phyloP scores from a whole-genome alignment of 2,888 invertebrate species.

The Gortyna flavago region DNA sequence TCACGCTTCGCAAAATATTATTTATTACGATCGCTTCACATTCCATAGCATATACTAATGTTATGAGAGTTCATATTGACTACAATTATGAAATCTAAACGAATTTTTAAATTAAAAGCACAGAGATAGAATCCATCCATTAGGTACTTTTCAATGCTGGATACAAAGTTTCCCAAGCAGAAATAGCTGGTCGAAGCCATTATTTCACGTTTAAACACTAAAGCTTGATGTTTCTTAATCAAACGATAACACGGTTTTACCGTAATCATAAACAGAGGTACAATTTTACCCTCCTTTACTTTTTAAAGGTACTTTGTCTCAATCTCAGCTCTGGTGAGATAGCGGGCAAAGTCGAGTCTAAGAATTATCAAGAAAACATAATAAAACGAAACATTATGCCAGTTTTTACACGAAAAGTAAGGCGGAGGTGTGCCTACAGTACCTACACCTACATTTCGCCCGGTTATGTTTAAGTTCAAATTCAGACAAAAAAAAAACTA shows the following conservation, averaged over 20 bases:
- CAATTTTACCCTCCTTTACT: not conserved
- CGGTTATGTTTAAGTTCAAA: no score
- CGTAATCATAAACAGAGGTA: not conserved
- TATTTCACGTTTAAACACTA: not conserved
- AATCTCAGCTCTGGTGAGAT: no score
- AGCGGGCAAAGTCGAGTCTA: not conserved
- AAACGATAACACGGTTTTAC: not conserved
- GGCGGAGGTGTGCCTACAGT: not conserved
- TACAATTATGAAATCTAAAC: not conserved
- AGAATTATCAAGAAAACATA: not conserved
- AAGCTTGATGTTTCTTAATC: not conserved
- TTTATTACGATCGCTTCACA: conserved; percentile 7
- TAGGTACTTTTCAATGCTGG: not conserved
- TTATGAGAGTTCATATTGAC: not conserved
- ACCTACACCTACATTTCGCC: not conserved
- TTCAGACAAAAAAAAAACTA: not conserved
- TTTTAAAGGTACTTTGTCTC: not conserved
- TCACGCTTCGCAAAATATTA: conserved; percentile 16
- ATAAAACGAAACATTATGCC: not conserved
- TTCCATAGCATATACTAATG: not conserved
- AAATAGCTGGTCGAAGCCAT: conserved; percentile 10
- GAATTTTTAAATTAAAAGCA: not conserved
- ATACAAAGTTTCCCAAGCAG: not conserved
- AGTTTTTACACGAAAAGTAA: no score
- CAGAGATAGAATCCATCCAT: no score